phyloP scores from a whole-genome alignment of 2,113 vertebrate species.

The Rhinogobius similis region DNA sequence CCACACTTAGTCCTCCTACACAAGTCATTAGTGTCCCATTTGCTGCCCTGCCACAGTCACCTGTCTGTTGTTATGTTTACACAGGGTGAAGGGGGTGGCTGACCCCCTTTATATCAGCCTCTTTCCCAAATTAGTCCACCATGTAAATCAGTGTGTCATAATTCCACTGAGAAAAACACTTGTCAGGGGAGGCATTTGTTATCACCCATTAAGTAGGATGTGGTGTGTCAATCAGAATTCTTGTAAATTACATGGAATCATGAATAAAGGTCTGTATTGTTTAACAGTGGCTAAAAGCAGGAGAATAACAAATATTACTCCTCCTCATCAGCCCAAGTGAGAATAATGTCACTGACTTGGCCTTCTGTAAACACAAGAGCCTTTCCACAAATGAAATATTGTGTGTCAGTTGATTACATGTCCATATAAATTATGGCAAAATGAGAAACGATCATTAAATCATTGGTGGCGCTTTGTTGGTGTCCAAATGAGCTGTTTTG shows the following conservation, averaged over 20 bases:
- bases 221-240: slow-evolving; percentile 54
- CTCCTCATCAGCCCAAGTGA: slow-evolving; percentile 10
- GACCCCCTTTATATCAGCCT: slow-evolving; percentile 47
- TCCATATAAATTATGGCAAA: slow-evolving; percentile 73
- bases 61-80: slow-evolving; percentile 40
- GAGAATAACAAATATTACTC: slow-evolving; percentile 2
- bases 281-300: slow-evolving; percentile 9
- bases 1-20: slow-evolving; percentile 35
- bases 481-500: slow-evolving; percentile 69
- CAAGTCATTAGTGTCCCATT: slow-evolving; percentile 47
- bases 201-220: slow-evolving; percentile 55
- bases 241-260: slow-evolving; percentile 19
- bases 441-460: slow-evolving; percentile 75
- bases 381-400: slow-evolving; percentile 60
- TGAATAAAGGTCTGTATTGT: slow-evolving; percentile 20
- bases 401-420: slow-evolving; percentile 75
- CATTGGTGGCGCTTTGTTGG: slow-evolving; percentile 71
- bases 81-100: slow-evolving; percentile 25
- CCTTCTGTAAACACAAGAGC: slow-evolving; percentile 48
- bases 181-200: slow-evolving; percentile 56
- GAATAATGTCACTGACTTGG: slow-evolving; percentile 3
- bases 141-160: slow-evolving; percentile 58
- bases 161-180: slow-evolving; percentile 52
- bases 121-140: slow-evolving; percentile 50
- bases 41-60: slow-evolving; percentile 27